Evolutionary conservation across 2,888 invertebrate genomes (phyloP).

Genomic region (Psylliodes chrysocephalus): DNA sequence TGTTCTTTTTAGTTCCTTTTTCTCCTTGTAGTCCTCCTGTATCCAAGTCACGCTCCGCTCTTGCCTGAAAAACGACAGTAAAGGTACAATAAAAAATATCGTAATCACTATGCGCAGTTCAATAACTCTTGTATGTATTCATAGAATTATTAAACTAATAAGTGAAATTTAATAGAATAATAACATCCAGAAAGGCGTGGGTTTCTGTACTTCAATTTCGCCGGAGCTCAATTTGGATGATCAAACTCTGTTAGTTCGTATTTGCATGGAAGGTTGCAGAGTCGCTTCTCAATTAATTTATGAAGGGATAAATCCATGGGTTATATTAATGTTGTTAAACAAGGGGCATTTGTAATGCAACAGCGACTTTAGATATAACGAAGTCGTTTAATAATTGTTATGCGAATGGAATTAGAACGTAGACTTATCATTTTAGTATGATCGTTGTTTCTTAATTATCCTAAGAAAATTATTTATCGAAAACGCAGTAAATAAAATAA

Average conservation of each 20-base stretch:
- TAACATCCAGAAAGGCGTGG: constrained; percentile 10
- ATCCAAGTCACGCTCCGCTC: too few species aligned
- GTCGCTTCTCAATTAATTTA: constrained; percentile 4
- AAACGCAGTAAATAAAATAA: too few species aligned
- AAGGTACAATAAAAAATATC: background rate
- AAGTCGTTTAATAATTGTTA: too few species aligned
- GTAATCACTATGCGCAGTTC: background rate
- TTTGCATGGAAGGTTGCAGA: constrained; percentile 6
- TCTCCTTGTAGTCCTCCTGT: too few species aligned
- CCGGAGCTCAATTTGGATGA: constrained; percentile 1
- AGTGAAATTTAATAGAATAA: constrained; percentile 9
- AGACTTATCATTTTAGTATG: too few species aligned
- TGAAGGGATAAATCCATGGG: constrained; percentile 4
- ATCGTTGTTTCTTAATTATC: too few species aligned
- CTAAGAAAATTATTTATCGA: too few species aligned
- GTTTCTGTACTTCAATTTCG: constrained; percentile 3
- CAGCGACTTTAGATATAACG: too few species aligned
- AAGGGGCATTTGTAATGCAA: background rate
- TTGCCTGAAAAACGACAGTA: too few species aligned
- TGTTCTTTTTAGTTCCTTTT: too few species aligned
- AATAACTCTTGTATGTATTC: constrained; percentile 2
- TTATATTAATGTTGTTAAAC: background rate
- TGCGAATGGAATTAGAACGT: too few species aligned
- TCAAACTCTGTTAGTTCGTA: constrained; percentile 8
- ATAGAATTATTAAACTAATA: constrained; percentile 2